Evolutionary conservation across 2,797 vertebrate genomes (phyloP).

Genomic region (Argya squamiceps): DNA sequence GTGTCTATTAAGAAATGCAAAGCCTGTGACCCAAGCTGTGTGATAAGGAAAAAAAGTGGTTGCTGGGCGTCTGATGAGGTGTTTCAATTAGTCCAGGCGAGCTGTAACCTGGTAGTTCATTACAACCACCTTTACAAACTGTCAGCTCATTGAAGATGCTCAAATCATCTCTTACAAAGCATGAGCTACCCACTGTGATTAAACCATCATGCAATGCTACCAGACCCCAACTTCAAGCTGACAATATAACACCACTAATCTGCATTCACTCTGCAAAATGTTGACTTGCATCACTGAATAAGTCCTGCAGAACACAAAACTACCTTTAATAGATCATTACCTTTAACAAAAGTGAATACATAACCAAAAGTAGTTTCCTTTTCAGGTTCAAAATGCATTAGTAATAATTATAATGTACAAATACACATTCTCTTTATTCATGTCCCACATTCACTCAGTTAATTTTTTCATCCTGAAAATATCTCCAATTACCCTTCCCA

Average conservation of each 20-base stretch:
- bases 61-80: not conserved
- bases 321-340: not conserved
- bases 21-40: not conserved
- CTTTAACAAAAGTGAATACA: not conserved
- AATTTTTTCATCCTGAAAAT: constrained; percentile 17
- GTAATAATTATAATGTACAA: constrained; percentile 1
- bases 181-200: not conserved
- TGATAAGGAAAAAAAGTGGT: not conserved
- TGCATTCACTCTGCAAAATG: not conserved
- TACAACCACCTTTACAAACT: constrained; percentile 51
- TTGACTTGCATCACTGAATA: not conserved
- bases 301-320: not conserved
- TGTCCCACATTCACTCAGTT: not conserved
- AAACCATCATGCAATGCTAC: not conserved
- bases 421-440: not conserved
- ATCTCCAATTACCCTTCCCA: not conserved
- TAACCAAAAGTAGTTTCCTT: not conserved
- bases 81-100: constrained; percentile 72
- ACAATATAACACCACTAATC: not conserved
- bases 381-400: constrained; percentile 1
- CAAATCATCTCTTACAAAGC: constrained; percentile 20
- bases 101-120: constrained; percentile 44
- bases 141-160: constrained; percentile 30
- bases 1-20: not conserved
- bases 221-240: not conserved